Evolutionary conservation across 2,888 invertebrate species (phyloP).

Genomic region (Lithodes maja): DNA sequence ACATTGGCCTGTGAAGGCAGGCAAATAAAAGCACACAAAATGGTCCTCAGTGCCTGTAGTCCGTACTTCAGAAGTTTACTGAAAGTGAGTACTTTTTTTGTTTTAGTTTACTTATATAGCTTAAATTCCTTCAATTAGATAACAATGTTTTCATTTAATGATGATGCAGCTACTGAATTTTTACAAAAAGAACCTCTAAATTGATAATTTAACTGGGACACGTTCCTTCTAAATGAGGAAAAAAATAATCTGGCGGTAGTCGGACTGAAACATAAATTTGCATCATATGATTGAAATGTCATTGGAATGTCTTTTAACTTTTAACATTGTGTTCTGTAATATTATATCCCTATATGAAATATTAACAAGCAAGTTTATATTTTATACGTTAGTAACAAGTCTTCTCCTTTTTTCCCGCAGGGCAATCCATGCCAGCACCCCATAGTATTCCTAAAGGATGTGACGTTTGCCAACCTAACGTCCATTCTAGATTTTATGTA

Average conservation of each 20-base stretch:
- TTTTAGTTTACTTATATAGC: neutral
- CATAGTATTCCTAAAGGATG: slow-evolving; percentile 71
- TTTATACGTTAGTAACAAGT: neutral
- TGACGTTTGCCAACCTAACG: slow-evolving; percentile 69
- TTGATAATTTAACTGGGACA: no score
- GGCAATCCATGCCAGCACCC: slow-evolving; percentile 71
- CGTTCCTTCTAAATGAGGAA: no score
- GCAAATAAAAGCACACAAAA: slow-evolving; percentile 73
- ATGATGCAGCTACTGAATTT: neutral
- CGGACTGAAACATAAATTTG: no score
- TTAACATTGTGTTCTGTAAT: no score
- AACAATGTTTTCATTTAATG: neutral
- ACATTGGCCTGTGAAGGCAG: slow-evolving; percentile 73
- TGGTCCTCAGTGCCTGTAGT: slow-evolving; percentile 74
- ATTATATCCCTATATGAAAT: no score
- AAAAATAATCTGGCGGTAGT: no score
- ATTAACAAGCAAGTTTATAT: neutral
- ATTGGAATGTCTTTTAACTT: no score
- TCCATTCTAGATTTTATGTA: slow-evolving; percentile 71
- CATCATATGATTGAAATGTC: no score
- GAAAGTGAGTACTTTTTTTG: slow-evolving; percentile 61
- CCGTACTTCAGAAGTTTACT: slow-evolving; percentile 73
- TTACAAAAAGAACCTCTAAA: no score
- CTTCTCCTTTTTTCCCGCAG: slow-evolving; percentile 36
- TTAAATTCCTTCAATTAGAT: neutral